Conservation (phyloP, 2,797 vertebrate species). For the Pampus argenteus region DNA sequence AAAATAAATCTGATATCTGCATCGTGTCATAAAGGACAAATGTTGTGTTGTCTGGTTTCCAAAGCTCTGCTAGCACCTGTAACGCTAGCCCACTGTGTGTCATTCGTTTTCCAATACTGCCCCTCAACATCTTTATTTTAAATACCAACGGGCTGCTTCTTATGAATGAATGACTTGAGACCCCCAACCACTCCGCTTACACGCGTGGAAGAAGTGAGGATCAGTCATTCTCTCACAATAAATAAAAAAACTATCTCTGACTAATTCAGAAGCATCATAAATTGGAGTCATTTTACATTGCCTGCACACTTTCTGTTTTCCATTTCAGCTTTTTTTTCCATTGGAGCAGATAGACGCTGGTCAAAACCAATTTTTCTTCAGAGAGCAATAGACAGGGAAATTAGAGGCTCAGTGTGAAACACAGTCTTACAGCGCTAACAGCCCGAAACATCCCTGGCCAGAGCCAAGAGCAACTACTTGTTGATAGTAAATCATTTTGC, state of each 20-base stretch:
- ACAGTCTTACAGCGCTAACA: constrained; percentile 75
- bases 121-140: background rate
- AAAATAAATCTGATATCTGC: constrained; percentile 69
- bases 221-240: background rate
- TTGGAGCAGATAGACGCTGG: constrained; percentile 64
- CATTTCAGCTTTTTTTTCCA: constrained; percentile 62
- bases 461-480: constrained; percentile 80
- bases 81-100: constrained; percentile 31
- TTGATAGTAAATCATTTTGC: constrained; percentile 81
- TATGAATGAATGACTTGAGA: background rate
- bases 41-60: constrained; percentile 54
- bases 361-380: constrained; percentile 68
- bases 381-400: constrained; percentile 75
- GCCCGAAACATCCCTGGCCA: constrained; percentile 71
- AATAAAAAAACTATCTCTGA: constrained; percentile 29
- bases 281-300: constrained; percentile 32
- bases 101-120: constrained; percentile 7
- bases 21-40: constrained; percentile 54
- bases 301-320: constrained; percentile 61
- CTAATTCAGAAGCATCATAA: constrained; percentile 24
- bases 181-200: background rate
- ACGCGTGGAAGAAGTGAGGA: constrained; percentile 10
- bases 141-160: background rate
- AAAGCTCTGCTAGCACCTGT: constrained; percentile 58
- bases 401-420: constrained; percentile 69